Base-by-base conservation (phyloP, 30 jellyfish, hydroid and myxozoan species). In the Aurelia aurita region DNA sequence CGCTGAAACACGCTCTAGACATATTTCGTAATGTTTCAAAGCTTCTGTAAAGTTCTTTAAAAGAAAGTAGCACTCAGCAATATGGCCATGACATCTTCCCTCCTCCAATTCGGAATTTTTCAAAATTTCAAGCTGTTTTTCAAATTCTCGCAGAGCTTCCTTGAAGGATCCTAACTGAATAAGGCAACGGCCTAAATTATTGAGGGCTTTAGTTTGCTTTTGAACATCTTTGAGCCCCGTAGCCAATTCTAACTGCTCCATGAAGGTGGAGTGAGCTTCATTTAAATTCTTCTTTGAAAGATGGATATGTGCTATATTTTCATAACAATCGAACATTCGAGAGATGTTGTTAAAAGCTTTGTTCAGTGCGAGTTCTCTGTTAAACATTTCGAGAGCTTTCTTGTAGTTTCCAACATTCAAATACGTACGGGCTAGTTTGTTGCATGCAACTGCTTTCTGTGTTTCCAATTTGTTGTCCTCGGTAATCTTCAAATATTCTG, bases 401-500 rank as follows among this genome's bases (percentile, higher is more conserved):
- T 69, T 75, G 87, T 74, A 76, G 25, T 87, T 77, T 12, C 96
- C 90, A 75, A 77, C 96, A 23, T 76, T 59, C 18, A 72, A 22
- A 54, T 86, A 75, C 29, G 89, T 72, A 28, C 81, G 89, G 67
- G 90, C 98, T 18, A 81, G 82, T 58, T 80, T 89, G 45, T 82
- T 81, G 86, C 89, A 79, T 20, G 95, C 94, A 35, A 82, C 97
- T 0, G 97, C 97, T 25, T 61, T 81, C 60, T 84, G 87, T 2
- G 77, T 59, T 26, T 74, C 90, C 3, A 79, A 25, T 35, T 82
- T 81, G 70, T 83, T 80, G 26, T 89, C 94, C 2, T 89, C 96
- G 3, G 97, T 93, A 0, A 96, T 79, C 26, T 79, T 80, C 74
- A 94, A 51, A 72, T 88, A 84, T 80, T 94, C 99, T 9, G 77